Base-by-base conservation (phyloP, 2,113 vertebrate genomes). In the Mirounga angustirostris region DNA sequence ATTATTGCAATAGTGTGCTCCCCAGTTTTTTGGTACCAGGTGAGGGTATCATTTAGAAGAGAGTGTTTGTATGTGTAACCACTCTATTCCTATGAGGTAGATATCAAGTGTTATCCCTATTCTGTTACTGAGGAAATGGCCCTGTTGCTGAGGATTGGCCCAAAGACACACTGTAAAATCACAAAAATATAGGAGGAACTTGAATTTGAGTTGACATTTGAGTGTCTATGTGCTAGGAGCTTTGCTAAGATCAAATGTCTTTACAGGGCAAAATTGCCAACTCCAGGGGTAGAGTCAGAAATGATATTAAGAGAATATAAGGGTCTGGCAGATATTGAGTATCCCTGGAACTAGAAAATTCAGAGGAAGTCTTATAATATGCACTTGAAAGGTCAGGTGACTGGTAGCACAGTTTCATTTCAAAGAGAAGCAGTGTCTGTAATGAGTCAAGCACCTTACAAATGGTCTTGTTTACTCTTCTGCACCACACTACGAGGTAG, bases 281-380 rank as follows among this genome's bases (percentile, higher is more conserved):
- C 59, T 65, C 40, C 22, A 65, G 30, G 12, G 2, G 50, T 12
- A 84, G 82, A 94, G 3, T 59, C 54, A 87, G 61, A 24, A 63
- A 73, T 65, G 74, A 21, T 78, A 43, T 28, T 67, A 52, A 90
- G 69, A 92, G 46, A 16, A 81, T 85, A 19, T 52, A n/a, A 89
- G 40, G 12, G 5, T 40, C 59, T n/a, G 16, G 24, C 19, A 90
- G 24, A 69, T 43, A 69, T 1, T 73, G 67, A 95, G 10, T 73
- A 14, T 83, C 9, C 6, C 9, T 67, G 56, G 40, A 88, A 83
- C 8, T 14, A 67, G 30, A 73, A 50, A 24, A 79, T 73, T 73
- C 73, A 71, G 82, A 85, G 90, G 28, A 93, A 78, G n/a, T 91
- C 74, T 93, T 85, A 2, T 91, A 92, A 97, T 7, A 85, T 1